Conservation (phyloP, 2,888 invertebrate species). For the Caradrina clavipalpis region DNA sequence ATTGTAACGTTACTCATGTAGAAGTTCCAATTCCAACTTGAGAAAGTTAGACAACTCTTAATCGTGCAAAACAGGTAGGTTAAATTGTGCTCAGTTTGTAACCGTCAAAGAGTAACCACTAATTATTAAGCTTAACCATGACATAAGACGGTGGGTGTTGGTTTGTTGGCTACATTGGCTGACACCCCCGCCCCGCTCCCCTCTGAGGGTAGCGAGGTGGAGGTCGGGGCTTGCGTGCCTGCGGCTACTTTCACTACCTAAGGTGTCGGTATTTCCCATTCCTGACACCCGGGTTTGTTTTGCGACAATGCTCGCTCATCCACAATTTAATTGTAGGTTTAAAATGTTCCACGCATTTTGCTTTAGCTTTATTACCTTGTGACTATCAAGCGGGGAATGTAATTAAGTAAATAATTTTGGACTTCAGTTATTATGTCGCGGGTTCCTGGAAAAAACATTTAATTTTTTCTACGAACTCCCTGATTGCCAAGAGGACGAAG, state of each 20-base stretch:
- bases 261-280: slow-evolving; percentile 65
- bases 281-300: slow-evolving; percentile 62
- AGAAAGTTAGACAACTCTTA: slow-evolving; percentile 13
- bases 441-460: neutral
- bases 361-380: slow-evolving; percentile 14
- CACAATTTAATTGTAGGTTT: slow-evolving; percentile 47
- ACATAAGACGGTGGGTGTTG: slow-evolving; percentile 23
- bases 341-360: slow-evolving; percentile 24
- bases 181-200: slow-evolving; percentile 1
- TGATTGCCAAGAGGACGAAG: neutral
- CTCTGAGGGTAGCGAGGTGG: slow-evolving; percentile 8
- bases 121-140: slow-evolving; percentile 20
- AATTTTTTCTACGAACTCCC: neutral
- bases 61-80: slow-evolving; percentile 9
- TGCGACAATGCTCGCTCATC: slow-evolving; percentile 55
- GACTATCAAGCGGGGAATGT: slow-evolving; percentile 13
- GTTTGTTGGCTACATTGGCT: slow-evolving; percentile 14
- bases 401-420: slow-evolving; percentile 15
- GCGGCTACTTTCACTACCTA: slow-evolving; percentile 59
- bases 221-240: slow-evolving; percentile 63
- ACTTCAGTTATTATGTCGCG: neutral
- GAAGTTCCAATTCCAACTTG: slow-evolving; percentile 23
- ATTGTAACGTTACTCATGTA: neutral
- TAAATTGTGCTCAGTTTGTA: slow-evolving; percentile 9
- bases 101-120: slow-evolving; percentile 24